phyloP scores from a whole-genome alignment of 2,888 invertebrate genomes.

The Drosophila differens region DNA sequence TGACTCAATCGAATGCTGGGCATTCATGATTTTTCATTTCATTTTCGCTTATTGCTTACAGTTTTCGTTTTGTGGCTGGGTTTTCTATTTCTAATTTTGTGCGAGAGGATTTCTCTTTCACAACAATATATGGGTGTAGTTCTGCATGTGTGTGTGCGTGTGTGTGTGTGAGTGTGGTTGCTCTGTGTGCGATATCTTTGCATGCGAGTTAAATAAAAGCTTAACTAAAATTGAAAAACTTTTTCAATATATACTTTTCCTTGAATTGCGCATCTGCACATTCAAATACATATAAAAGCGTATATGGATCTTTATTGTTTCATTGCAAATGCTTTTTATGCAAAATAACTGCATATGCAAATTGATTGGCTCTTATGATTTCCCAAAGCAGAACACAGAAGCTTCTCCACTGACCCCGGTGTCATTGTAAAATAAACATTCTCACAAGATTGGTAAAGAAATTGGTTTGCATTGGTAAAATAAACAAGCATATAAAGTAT shows the following conservation, averaged over 20 bases:
- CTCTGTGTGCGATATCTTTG: constrained; percentile 64
- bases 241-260: constrained; percentile 73
- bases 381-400: constrained; percentile 15
- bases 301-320: constrained; percentile 67
- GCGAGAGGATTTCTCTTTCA: constrained; percentile 55
- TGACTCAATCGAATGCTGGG: constrained; percentile 40
- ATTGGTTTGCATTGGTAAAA: not conserved
- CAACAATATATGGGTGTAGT: constrained; percentile 57
- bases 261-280: constrained; percentile 39
- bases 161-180: constrained; percentile 11
- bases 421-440: not conserved
- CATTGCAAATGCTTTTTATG: constrained; percentile 55
- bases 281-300: constrained; percentile 3
- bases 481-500: not conserved
- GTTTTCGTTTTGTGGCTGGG: constrained; percentile 64
- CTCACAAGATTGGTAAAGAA: not conserved
- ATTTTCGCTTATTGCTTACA: constrained; percentile 80
- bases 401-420: constrained; percentile 19
- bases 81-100: constrained; percentile 75
- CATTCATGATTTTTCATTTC: constrained; percentile 82
- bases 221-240: constrained; percentile 77
- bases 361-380: constrained; percentile 44
- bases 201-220: constrained; percentile 73
- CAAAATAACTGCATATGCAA: constrained; percentile 5
- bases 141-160: constrained; percentile 29